Evolutionary conservation across 2,888 invertebrate species (phyloP).

Genomic region (Caenorhabditis uteleia): DNA sequence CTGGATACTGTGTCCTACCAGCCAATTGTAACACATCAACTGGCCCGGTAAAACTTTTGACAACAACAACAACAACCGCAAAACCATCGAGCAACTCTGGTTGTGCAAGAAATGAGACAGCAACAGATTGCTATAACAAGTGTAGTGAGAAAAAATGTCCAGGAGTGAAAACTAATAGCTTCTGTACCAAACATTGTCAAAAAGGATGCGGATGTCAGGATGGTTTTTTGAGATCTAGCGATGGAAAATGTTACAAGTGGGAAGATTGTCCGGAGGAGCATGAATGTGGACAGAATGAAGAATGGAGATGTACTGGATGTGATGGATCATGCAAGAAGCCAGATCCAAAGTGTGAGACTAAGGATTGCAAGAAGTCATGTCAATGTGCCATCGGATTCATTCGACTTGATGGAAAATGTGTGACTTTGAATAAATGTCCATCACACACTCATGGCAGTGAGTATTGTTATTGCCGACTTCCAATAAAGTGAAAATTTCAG

Average conservation of each 20-base stretch:
- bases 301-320: conserved; percentile 18
- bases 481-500: conserved; percentile 5
- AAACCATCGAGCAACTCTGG: neutral
- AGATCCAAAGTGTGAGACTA: conserved; percentile 12
- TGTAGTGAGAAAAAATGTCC: conserved; percentile 17
- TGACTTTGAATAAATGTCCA: conserved; percentile 16
- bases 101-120: conserved; percentile 7
- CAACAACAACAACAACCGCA: neutral
- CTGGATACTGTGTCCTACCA: neutral
- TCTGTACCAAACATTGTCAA: conserved; percentile 21
- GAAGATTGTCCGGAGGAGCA: conserved; percentile 19
- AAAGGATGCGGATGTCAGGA: conserved; percentile 13
- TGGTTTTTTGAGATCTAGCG: conserved; percentile 14
- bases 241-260: conserved; percentile 21
- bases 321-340: conserved; percentile 20
- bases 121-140: conserved; percentile 12
- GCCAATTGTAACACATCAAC: too few species aligned
- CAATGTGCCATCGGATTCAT: conserved; percentile 24
- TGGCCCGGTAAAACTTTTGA: too few species aligned
- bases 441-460: conserved; percentile 11
- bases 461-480: too few species aligned
- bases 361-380: conserved; percentile 7
- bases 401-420: conserved; percentile 23
- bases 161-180: too few species aligned
- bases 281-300: conserved; percentile 19